Evolutionary conservation across 2,113 vertebrate species (phyloP), one percentile per base, ranked within the genome.

Genomic region (Anarhynchus alexandrinus): DNA sequence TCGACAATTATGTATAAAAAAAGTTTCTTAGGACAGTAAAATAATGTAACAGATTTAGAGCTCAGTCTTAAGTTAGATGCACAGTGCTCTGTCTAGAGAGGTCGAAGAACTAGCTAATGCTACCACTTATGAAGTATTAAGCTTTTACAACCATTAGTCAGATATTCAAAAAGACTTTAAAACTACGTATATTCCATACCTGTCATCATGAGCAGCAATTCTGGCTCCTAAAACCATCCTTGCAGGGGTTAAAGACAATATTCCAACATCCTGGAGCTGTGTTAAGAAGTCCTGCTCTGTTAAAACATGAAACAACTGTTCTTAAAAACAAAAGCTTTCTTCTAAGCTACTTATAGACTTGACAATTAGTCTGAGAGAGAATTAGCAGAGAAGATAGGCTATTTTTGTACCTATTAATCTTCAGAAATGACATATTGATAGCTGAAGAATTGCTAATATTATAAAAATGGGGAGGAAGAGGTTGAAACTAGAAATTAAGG

Each of bases 151-250:
- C 5, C 15, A 15, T 26, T 61, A 54, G 12, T 52, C 22, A 74
- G 21, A 21, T n/a, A 6, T 19, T 74, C 43, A 51, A 70, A 51
- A 36, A 57, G 6, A 70, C 26, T 93, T 85, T 9, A 73, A 72
- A 94, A 43, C 10, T 13, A 81, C 9, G 2, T 45, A 57, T 73
- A 51, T 94, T 92, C 86, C 93, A 5, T 97, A 99, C 99, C 99
- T 99, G 98, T 99, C 99, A 27, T 99, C 99, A 43, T 99, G 99
- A 65, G 99, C 98, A n/a, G 98, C 98, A 94, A 99, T 99, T 97
- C 99, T 99, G 97, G 99, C 98, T 91, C 99, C 99, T 94, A 99
- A 99, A 88, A 99, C 99, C 96, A 99, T 99, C 96, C 99, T 99
- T 77, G 99, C 99, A 40, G 99, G 99, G 18, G 99, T 99, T 97